Conservation (phyloP, 2,888 invertebrate species). For the Aradus depressus region DNA sequence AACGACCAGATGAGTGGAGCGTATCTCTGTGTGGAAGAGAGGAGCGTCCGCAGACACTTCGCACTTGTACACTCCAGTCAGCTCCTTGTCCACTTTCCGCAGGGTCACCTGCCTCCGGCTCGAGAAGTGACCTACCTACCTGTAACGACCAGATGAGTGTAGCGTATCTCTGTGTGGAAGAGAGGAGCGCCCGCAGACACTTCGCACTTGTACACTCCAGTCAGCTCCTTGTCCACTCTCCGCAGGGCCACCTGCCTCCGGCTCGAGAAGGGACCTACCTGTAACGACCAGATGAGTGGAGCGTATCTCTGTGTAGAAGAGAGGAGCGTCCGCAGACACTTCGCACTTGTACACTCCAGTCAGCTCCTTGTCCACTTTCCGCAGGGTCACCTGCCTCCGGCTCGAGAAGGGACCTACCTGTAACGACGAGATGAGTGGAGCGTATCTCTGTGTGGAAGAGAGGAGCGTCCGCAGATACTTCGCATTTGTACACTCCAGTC, state of each 20-base stretch:
- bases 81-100: constrained; percentile 51
- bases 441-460: constrained; percentile 55
- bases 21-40: constrained; percentile 54
- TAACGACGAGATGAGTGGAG: constrained; percentile 52
- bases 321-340: constrained; percentile 58
- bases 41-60: constrained; percentile 63
- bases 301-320: constrained; percentile 55
- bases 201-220: constrained; percentile 60
- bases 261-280: constrained; percentile 59
- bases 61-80: constrained; percentile 59
- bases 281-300: constrained; percentile 54
- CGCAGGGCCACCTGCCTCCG: constrained; percentile 54
- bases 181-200: constrained; percentile 59
- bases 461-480: constrained; percentile 60
- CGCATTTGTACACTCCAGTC: constrained; percentile 59
- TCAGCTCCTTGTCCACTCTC: constrained; percentile 52
- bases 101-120: constrained; percentile 56
- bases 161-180: constrained; percentile 54
- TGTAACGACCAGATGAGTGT: constrained; percentile 53
- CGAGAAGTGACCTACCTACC: constrained; percentile 62
- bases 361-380: constrained; percentile 52
- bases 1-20: constrained; percentile 51
- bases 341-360: constrained; percentile 62
- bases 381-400: constrained; percentile 53
- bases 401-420: constrained; percentile 62